A percentile compares a stretch with the other conserved stretches of the same genome.
These are phyloP conservation scores for Epistrophella euchroma DNA, from an alignment of 2,888 invertebrate genomes.

Conservation along the genomic window DNA sequence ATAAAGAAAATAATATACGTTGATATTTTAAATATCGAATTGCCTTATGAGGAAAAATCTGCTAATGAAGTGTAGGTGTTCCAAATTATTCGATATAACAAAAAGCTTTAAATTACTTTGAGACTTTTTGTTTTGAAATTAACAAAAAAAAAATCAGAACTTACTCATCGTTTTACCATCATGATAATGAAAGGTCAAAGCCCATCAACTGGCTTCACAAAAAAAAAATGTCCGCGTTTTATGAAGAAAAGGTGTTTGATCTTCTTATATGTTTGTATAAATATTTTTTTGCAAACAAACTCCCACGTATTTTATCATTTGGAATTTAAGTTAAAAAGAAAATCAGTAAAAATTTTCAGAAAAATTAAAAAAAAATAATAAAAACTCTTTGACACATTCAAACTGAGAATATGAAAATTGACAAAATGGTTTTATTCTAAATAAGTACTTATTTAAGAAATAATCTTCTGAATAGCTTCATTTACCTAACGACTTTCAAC, in stretches of 20 bases:
- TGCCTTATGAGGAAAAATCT: background rate
- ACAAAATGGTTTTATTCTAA: too few species aligned
- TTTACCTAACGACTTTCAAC: background rate
- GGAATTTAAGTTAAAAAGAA: background rate
- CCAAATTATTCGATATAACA: background rate
- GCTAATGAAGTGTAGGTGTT: slow-evolving; percentile 15
- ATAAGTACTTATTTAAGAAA: too few species aligned
- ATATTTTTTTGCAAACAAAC: background rate
- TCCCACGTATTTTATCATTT: background rate
- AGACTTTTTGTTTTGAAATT: background rate
- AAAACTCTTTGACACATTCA: too few species aligned
- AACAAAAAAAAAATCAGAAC: background rate
- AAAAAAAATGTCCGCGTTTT: background rate
- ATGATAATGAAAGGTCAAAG: slow-evolving; percentile 5
- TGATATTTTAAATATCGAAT: background rate
- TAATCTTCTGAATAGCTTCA: background rate
- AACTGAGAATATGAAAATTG: too few species aligned
- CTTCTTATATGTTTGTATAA: background rate
- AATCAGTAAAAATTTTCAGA: background rate
- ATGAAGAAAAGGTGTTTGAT: background rate
- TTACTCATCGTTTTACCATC: slow-evolving; percentile 11
- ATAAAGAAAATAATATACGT: slow-evolving; percentile 3
- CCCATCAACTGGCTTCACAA: background rate
- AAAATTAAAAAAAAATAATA: too few species aligned
- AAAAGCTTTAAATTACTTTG: background rate